Base-by-base conservation (phyloP, 1,140 invertebrate species). In the Scaptomyza montana region DNA sequence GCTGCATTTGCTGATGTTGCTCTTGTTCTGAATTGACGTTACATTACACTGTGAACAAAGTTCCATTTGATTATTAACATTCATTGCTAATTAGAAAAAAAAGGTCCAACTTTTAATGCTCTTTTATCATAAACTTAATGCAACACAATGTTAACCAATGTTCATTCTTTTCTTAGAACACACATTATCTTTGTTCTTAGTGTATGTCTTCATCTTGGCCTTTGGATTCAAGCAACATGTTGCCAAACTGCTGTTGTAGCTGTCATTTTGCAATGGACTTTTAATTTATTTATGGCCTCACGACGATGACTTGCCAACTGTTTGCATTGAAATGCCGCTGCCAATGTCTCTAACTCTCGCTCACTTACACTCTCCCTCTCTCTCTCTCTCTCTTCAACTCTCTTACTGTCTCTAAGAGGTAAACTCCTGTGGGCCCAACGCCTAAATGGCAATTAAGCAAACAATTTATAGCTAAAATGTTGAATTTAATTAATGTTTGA, bases 391-490 rank as follows among this genome's bases (percentile, higher is more conserved):
- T 55, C 12, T 33, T 10, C 21, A 16, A 33, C 5, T 16, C 28
- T 28, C 16, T 45, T n/a, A n/a, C 33, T 36, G 57, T 16, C 28
- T 28, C 16, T 45, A 9, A n/a, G 21, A 54, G 57, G 13, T 12
- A 13, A 33, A 30, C 33, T 51, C 33, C 46, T 65, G 50, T 54
- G 36, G 46, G 13, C 28, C 21, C 68, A 69, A 63, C 73, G 65
- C 84, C 79, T 84, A 87, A 89, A 87, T 89, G 84, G 84, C 84
- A 87, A 87, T 87, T 87, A 87, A 87, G 84, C 84, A 89, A 89
- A 89, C 84, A 87, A 87, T 87, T 87, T 87, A 87, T 87, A 74
- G 84, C 85, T 53, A 68, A 87, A 87, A 87, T 87, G 84, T 89
- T 89, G 62, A 66, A 74, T 87, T 89, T 87, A 87, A 87, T 87